Evolutionary conservation across 2,888 invertebrate species (phyloP).

Genomic region (Caenorhabditis sp.): DNA sequence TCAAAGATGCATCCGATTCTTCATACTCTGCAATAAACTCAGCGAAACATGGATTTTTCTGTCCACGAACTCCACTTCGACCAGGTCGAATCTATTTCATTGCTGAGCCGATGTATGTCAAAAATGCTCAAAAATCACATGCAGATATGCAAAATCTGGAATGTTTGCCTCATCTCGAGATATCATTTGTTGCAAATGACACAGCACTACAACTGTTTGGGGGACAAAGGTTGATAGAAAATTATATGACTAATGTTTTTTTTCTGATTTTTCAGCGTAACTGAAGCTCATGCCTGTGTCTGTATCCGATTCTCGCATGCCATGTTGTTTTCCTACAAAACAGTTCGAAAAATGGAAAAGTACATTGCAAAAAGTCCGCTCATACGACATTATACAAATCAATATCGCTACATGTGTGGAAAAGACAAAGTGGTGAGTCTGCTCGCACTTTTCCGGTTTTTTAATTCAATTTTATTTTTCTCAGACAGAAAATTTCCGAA

Average conservation of each 20-base stretch:
- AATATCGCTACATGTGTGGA: constrained; percentile 34
- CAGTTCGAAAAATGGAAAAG: constrained; percentile 22
- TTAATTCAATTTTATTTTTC: not conserved
- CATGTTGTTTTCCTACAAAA: constrained; percentile 30
- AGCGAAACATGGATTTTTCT: constrained; percentile 27
- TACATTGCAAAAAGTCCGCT: constrained; percentile 33
- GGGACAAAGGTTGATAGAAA: constrained; percentile 1
- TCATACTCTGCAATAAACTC: constrained; percentile 31
- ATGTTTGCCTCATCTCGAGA: constrained; percentile 37
- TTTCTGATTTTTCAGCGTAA: constrained; percentile 7
- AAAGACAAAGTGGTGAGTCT: not conserved
- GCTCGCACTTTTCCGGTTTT: too few relatives aligned
- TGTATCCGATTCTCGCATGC: constrained; percentile 18
- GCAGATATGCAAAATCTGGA: constrained; percentile 36
- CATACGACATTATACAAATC: constrained; percentile 37
- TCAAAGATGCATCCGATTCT: constrained; percentile 24
- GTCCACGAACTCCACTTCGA: constrained; percentile 28
- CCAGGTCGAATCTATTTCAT: constrained; percentile 41
- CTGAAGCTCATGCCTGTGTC: constrained; percentile 22
- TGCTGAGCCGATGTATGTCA: constrained; percentile 27
- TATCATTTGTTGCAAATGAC: constrained; percentile 30
- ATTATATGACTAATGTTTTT: not conserved
- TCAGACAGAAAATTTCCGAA: constrained; percentile 4
- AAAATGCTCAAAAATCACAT: constrained; percentile 12
- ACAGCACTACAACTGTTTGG: constrained; percentile 25